A percentile compares a stretch with the other conserved stretches of the same genome.
Evolutionary conservation across 2,888 invertebrate genomes (phyloP).

Genomic region (Leptinotarsa peninsularis): DNA sequence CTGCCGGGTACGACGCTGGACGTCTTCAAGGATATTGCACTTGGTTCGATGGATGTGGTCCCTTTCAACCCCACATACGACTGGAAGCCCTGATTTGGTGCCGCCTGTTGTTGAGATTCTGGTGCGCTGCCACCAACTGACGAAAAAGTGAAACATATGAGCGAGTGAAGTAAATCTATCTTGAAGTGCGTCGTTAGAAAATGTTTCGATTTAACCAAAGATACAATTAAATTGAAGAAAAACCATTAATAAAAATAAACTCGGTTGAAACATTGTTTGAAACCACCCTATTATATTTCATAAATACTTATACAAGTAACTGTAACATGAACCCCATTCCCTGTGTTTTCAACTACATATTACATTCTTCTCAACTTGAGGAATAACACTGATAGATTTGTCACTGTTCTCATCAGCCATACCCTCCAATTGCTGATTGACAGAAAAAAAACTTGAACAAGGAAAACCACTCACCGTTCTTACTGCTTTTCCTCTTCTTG

Average conservation of each 20-base stretch:
- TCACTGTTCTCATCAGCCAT: too few species aligned
- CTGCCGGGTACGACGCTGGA: constrained; percentile 82
- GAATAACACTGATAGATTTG: too few species aligned
- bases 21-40: constrained; percentile 74
- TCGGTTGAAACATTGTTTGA: background rate
- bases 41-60: constrained; percentile 61
- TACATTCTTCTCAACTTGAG: too few species aligned
- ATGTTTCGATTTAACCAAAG: background rate
- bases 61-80: constrained; percentile 71
- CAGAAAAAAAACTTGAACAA: too few species aligned
- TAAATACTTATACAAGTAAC: too few species aligned
- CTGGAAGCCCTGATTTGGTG: constrained; percentile 69
- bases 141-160: constrained; percentile 28
- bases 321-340: too few species aligned
- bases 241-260: too few species aligned
- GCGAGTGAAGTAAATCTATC: background rate
- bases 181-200: background rate
- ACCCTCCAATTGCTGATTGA: too few species aligned
- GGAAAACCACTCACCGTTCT: constrained; percentile 6
- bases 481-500: constrained; percentile 56
- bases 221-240: background rate
- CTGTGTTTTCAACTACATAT: too few species aligned
- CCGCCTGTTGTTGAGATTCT: constrained; percentile 43
- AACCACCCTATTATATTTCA: too few species aligned
- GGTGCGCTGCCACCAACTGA: constrained; percentile 33